Percentiles rank a stretch among this genome's conserved stretches.
phyloP scores from a whole-genome alignment of 1,140 invertebrate genomes.

The Drosophila sturtevanti region DNA sequence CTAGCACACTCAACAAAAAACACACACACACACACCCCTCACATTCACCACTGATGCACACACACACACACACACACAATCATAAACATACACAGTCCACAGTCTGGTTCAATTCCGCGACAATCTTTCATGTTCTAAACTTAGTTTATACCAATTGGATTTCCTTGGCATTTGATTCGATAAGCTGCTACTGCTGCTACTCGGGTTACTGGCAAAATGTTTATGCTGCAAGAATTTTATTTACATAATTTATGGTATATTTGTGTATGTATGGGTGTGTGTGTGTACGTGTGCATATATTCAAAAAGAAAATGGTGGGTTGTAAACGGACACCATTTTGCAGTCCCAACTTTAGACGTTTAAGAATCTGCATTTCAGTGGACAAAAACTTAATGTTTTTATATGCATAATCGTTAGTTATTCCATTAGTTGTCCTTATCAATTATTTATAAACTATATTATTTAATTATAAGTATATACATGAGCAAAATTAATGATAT shows the following conservation, averaged over 20 bases:
- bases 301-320: background rate
- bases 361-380: background rate
- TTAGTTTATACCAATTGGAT: constrained; percentile 77
- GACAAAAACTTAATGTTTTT: background rate
- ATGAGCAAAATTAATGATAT: no score
- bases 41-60: background rate
- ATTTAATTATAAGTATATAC: no score
- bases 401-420: background rate
- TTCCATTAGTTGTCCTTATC: background rate
- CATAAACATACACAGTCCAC: constrained; percentile 17
- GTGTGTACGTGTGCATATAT: background rate
- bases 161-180: constrained; percentile 73
- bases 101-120: constrained; percentile 59
- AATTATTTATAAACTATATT: background rate
- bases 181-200: constrained; percentile 61
- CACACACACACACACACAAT: background rate
- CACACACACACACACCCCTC: background rate
- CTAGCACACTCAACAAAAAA: constrained; percentile 3
- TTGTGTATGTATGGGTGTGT: background rate
- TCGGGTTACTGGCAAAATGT: constrained; percentile 50
- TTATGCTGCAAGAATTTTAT: constrained; percentile 78
- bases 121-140: constrained; percentile 78
- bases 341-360: background rate
- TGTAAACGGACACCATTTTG: constrained; percentile 2
- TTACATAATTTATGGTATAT: constrained; percentile 73